Evolutionary conservation across 1,140 invertebrate genomes (phyloP).

Genomic region (Druon quercuslanigerum): DNA sequence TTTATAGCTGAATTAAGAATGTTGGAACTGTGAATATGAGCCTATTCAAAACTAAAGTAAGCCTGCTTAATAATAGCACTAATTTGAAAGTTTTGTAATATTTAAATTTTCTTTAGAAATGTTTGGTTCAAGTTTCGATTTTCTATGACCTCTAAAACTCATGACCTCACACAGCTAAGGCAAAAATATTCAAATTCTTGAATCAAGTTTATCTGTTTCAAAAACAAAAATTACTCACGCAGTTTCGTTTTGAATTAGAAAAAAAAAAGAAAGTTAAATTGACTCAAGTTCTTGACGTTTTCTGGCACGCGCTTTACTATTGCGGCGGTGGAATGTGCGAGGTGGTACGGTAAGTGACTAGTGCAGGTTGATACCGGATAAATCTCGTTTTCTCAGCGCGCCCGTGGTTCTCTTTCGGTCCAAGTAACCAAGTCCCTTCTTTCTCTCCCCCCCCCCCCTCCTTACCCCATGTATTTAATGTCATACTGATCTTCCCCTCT

Average conservation of each 20-base stretch:
- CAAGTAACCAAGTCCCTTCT: background rate
- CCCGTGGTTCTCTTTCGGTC: constrained; percentile 47
- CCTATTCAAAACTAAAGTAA: too few species aligned
- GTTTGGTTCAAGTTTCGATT: too few species aligned
- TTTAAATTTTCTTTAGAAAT: too few species aligned
- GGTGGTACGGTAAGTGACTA: constrained; percentile 62
- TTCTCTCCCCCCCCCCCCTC: background rate
- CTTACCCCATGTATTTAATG: background rate
- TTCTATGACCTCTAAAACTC: too few species aligned
- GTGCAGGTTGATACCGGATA: constrained; percentile 67
- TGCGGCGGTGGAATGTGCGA: constrained; percentile 52
- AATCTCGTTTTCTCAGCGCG: constrained; percentile 63
- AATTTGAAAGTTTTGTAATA: too few species aligned
- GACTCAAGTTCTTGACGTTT: background rate
- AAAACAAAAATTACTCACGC: background rate
- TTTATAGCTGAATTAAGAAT: too few species aligned
- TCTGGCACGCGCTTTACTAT: constrained; percentile 29
- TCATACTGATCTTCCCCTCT: background rate
- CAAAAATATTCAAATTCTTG: too few species aligned
- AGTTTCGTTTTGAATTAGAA: background rate
- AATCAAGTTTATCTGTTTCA: too few species aligned
- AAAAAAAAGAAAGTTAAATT: constrained; percentile 39
- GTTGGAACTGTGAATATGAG: too few species aligned
- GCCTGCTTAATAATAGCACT: too few species aligned
- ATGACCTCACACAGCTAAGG: too few species aligned